These are phyloP conservation scores for Amblyornis subalaris DNA, from an alignment of 2,113 vertebrate genomes.

Conservation along the genomic window DNA sequence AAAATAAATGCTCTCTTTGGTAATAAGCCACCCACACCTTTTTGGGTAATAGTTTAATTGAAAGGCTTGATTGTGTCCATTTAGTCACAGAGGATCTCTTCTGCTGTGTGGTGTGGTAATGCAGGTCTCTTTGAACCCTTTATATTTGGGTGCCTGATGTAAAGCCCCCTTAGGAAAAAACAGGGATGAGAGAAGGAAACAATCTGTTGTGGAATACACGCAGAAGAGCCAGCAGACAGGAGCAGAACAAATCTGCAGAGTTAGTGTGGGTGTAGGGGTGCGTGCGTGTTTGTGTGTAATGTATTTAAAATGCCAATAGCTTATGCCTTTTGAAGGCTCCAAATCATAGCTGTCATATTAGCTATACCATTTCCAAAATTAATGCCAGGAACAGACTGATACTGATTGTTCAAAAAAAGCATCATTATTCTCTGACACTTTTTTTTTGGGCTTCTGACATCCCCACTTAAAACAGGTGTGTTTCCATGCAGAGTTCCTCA, in stretches of 20 bases:
- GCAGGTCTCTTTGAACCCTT: neutral
- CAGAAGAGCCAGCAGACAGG: constrained; percentile 26
- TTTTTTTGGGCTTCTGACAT: neutral
- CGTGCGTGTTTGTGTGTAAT: constrained; percentile 36
- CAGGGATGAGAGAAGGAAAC: neutral
- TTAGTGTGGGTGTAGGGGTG: constrained; percentile 53
- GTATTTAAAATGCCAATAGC: constrained; percentile 54
- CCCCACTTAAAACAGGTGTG: neutral
- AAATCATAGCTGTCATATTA: constrained; percentile 53
- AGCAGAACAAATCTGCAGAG: constrained; percentile 40
- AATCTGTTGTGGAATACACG: neutral
- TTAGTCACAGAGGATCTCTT: constrained; percentile 18
- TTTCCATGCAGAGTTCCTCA: neutral
- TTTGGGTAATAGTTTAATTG: constrained; percentile 35
- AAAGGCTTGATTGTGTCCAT: neutral
- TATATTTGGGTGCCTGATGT: neutral
- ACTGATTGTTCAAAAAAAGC: constrained; percentile 21
- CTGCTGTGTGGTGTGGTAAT: neutral
- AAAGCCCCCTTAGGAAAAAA: neutral
- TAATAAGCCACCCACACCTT: constrained; percentile 37
- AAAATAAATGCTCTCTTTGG: constrained; percentile 22
- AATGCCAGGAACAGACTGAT: constrained; percentile 41
- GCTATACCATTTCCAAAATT: constrained; percentile 51
- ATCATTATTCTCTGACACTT: constrained; percentile 3
- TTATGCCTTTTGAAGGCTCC: constrained; percentile 59